phyloP scores from a whole-genome alignment of 2,797 vertebrate genomes.

The Salarias fasciatus region DNA sequence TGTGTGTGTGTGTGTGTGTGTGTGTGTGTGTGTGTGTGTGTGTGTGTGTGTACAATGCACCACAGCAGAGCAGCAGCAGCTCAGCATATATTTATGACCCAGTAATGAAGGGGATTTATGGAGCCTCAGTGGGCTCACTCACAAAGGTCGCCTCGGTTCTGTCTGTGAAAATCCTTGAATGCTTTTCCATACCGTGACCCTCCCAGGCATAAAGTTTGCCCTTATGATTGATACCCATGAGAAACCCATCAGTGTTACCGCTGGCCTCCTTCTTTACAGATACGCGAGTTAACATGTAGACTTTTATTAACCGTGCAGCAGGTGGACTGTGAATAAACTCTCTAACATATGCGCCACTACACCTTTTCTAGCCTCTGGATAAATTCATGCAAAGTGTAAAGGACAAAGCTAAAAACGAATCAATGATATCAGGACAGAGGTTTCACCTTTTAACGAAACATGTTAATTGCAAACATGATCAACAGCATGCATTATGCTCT shows the following conservation, averaged over 20 bases:
- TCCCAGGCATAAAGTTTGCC: slow-evolving; percentile 34
- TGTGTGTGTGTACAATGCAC: slow-evolving; percentile 24
- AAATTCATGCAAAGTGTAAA: no score
- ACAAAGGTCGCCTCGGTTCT: slow-evolving; percentile 67
- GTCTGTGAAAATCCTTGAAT: slow-evolving; percentile 66
- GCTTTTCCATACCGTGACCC: slow-evolving; percentile 65
- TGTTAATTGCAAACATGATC: background rate
- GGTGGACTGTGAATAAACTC: slow-evolving; percentile 63
- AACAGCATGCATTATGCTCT: slow-evolving; percentile 1
- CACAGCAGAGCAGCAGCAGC: slow-evolving; percentile 41
- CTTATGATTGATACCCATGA: slow-evolving; percentile 68
- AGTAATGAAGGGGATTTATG: slow-evolving; percentile 76
- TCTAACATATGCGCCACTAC: slow-evolving; percentile 63
- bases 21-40: background rate
- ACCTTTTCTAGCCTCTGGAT: background rate
- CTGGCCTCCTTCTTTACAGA: slow-evolving; percentile 50
- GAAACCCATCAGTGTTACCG: slow-evolving; percentile 58
- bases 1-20: background rate
- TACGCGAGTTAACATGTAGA: slow-evolving; percentile 46
- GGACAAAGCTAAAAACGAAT: no score
- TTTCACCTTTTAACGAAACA: background rate
- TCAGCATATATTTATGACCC: slow-evolving; percentile 67
- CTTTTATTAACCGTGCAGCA: slow-evolving; percentile 63
- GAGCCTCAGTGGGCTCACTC: slow-evolving; percentile 50
- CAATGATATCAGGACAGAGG: background rate